A percentile compares a stretch with the other conserved stretches of the same genome.
Evolutionary conservation across 2,888 invertebrate genomes (phyloP).

Genomic region (Blastobasis adustella): DNA sequence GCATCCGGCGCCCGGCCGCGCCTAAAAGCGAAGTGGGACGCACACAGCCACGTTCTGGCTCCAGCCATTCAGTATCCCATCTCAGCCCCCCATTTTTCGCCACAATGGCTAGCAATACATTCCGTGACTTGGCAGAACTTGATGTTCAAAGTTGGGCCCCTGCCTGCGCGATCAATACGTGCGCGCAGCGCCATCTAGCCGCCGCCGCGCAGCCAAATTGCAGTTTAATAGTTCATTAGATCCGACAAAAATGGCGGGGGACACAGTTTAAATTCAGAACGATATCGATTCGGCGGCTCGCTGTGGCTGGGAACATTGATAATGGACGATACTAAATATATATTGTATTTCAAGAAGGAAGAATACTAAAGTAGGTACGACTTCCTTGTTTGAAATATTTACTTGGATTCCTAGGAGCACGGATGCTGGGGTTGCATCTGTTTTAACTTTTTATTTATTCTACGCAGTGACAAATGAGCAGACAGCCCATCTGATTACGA

Average conservation of each 20-base stretch:
- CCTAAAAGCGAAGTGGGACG: slow-evolving; percentile 27
- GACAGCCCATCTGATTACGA: too few species aligned
- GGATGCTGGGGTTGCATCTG: too few species aligned
- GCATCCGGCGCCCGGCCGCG: slow-evolving; percentile 6
- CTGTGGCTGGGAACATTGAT: too few species aligned
- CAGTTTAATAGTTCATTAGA: slow-evolving; percentile 75
- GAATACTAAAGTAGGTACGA: too few species aligned
- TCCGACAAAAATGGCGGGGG: slow-evolving; percentile 71
- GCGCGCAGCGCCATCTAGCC: slow-evolving; percentile 69
- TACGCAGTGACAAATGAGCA: too few species aligned
- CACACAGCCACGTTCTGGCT: too few species aligned
- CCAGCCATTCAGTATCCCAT: slow-evolving; percentile 40
- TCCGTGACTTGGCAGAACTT: slow-evolving; percentile 72
- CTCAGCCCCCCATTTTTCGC: slow-evolving; percentile 67
- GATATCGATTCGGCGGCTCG: slow-evolving; percentile 53
- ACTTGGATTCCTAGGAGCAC: too few species aligned
- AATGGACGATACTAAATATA: too few species aligned
- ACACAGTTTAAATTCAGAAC: slow-evolving; percentile 69
- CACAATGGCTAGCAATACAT: slow-evolving; percentile 72
- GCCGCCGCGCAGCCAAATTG: slow-evolving; percentile 71
- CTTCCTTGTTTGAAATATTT: too few species aligned
- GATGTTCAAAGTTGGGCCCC: slow-evolving; percentile 60
- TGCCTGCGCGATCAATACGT: slow-evolving; percentile 68
- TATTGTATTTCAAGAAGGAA: too few species aligned
- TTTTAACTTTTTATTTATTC: too few species aligned